phyloP scores from a whole-genome alignment of 2,888 invertebrate species.

The Hemaris fuciformis region DNA sequence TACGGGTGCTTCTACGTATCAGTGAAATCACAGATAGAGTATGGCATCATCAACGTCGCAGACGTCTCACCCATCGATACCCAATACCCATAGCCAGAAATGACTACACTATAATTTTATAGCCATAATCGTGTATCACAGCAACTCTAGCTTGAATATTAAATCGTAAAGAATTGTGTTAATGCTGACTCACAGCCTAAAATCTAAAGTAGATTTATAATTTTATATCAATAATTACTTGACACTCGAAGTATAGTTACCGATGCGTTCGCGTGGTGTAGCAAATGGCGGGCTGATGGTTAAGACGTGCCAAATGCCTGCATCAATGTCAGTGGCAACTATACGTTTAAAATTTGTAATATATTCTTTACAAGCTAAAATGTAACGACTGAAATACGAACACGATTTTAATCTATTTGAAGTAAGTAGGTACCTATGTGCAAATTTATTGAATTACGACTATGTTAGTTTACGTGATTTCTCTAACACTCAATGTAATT shows the following conservation, averaged over 20 bases:
- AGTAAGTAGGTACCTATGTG: conserved; percentile 55
- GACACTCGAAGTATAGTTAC: conserved; percentile 44
- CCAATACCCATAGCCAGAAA: conserved; percentile 59
- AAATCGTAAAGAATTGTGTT: conserved; percentile 72
- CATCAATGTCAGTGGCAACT: conserved; percentile 27
- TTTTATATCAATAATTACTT: conserved; percentile 56
- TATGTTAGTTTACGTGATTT: conserved; percentile 48
- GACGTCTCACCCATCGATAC: conserved; percentile 30
- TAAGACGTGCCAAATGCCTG: not conserved
- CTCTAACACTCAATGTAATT: conserved; percentile 55
- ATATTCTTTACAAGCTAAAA: conserved; percentile 53
- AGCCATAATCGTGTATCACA: conserved; percentile 79
- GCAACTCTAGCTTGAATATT: conserved; percentile 80
- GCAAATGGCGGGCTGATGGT: not conserved
- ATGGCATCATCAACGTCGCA: conserved; percentile 46
- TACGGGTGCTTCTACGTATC: conserved; percentile 55
- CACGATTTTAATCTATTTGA: conserved; percentile 54
- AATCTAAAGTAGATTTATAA: conserved; percentile 65
- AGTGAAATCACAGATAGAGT: conserved; percentile 70
- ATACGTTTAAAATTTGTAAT: conserved; percentile 27
- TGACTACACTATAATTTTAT: conserved; percentile 68
- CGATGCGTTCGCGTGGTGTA: not conserved
- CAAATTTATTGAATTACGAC: conserved; percentile 53
- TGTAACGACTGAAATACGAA: conserved; percentile 63
- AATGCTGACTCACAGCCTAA: conserved; percentile 77